Evolutionary conservation across 2,888 invertebrate species (phyloP), one percentile per base, ranked within the genome.

Genomic region (Bedellia somnulentella): DNA sequence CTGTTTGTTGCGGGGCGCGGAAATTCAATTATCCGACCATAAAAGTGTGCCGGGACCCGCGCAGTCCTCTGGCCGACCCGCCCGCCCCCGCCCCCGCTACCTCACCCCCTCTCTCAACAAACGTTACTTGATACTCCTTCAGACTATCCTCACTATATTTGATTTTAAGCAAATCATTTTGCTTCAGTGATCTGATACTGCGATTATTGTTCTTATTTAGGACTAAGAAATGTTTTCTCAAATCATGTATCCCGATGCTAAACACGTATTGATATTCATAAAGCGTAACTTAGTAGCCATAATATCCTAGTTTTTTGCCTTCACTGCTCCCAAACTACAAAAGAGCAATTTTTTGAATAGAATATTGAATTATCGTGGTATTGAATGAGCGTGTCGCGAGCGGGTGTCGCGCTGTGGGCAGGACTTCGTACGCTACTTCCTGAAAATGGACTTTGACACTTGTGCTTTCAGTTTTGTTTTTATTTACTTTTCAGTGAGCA

Each of bases 1-100:
- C 67, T 62, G 71, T 66, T 64, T 64, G 64, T 57, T 57, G 58
- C 57, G 49, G 55, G 50, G 55, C 47, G 54, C 60, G 70, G 70
- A 70, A 66, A 71, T 70, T 68, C 67, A 71, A 73, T 73, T 71
- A 71, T 55, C 49, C 47, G 44, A 46, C 62, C 55, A 66, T 66
- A 68, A 70, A 71, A 68, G 61, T 67, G 47, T 46, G 54, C 26
- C 26, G 25, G 17, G 21, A 5, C 12, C 10, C 11, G 3, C 30
- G 5, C 26, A n/a, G n/a, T n/a, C n/a, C n/a, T n/a, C n/a, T n/a
- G 22, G 24, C 2, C n/a, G 22, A n/a, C 15, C 26, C 26, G 14
- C 15, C 29, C 6, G 24, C 23, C 2, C n/a, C 22, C 13, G 12
- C 3, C 24, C 15, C 5, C 14, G 16, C 12, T 14, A 10, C 24